Base-by-base conservation (phyloP, 37 sponge, comb jelly and placozoan species). In the Halisarca cf. caerulea region DNA sequence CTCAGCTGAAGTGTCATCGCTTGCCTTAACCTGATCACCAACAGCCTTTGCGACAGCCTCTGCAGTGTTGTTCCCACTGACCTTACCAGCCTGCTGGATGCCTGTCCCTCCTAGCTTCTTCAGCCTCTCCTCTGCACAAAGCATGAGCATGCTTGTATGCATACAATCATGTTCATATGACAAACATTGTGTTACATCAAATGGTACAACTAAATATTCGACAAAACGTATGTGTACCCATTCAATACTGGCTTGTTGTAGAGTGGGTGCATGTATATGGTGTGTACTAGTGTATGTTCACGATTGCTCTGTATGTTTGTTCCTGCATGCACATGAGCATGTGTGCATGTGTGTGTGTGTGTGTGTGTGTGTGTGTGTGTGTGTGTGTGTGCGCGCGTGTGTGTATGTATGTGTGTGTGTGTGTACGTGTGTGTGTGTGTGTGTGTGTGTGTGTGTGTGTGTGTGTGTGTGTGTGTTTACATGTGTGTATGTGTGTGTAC, bases 381-480 rank as follows among this genome's bases (percentile, higher is more conserved):
- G 58, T 84, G 73, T 38, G 55, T 74, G 73, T 84, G 75, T 84
- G 35, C 61, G 66, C 33, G 59, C 20, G 73, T 54, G 44, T 43
- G 39, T 70, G 72, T 15, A 21, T 68, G 73, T 84, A 11, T 38
- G 53, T 39, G 53, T 21, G 4, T 69, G 18, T 66, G 80, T 79
- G 80, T 84, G 84, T 72, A 74, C 71, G 84, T 70, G 84, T 34
- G 60, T 84, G 85, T 82, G 69, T 64, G 68, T 64, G 83, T 64
- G 83, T 37, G 39, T 80, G 80, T 79, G 80, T 84, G 84, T 72
- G 84, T 84, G 84, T 70, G 84, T 34, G 60, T 84, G 85, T 82
- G 69, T 64, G 68, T 64, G 83, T 64, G 83, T 37, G 39, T 62
- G 39, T 64, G 66, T 33, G n/a, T 62, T 66, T 69, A 35, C 18